phyloP scores from a whole-genome alignment of 2,797 vertebrate genomes.

The Spondyliosoma cantharus region DNA sequence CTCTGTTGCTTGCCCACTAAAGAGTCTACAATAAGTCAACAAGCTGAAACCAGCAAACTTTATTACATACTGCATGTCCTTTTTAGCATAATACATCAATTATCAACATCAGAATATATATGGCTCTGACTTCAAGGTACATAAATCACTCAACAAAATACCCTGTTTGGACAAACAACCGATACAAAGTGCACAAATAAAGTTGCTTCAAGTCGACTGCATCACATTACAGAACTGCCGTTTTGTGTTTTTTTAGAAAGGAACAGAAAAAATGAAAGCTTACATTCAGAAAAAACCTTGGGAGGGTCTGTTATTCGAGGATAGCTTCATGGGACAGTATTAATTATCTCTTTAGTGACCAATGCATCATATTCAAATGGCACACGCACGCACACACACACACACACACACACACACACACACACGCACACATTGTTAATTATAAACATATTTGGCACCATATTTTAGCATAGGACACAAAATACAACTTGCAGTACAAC shows the following conservation, averaged over 20 bases:
- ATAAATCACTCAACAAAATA: conserved; percentile 76
- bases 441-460: conserved; percentile 81
- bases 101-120: conserved; percentile 76
- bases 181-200: conserved; percentile 79
- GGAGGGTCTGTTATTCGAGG: conserved; percentile 49
- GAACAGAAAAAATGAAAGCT: conserved; percentile 57
- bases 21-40: not conserved
- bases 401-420: conserved; percentile 7
- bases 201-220: conserved; percentile 67
- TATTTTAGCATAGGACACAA: conserved; percentile 77
- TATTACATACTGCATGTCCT: conserved; percentile 79
- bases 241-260: conserved; percentile 29
- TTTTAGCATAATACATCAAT: conserved; percentile 69
- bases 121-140: conserved; percentile 78
- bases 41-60: conserved; percentile 67
- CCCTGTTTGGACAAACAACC: conserved; percentile 76
- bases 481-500: conserved; percentile 72
- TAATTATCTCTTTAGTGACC: conserved; percentile 42
- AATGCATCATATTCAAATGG: conserved; percentile 61
- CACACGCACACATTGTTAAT: conserved; percentile 43
- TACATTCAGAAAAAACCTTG: conserved; percentile 78
- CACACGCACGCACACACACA: conserved; percentile 12
- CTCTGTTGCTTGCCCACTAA: no score
- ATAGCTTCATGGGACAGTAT: conserved; percentile 50
- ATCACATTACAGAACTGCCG: conserved; percentile 66